Conservation (phyloP, 2,113 vertebrate genomes). For the Hymenochirus boettgeri region DNA sequence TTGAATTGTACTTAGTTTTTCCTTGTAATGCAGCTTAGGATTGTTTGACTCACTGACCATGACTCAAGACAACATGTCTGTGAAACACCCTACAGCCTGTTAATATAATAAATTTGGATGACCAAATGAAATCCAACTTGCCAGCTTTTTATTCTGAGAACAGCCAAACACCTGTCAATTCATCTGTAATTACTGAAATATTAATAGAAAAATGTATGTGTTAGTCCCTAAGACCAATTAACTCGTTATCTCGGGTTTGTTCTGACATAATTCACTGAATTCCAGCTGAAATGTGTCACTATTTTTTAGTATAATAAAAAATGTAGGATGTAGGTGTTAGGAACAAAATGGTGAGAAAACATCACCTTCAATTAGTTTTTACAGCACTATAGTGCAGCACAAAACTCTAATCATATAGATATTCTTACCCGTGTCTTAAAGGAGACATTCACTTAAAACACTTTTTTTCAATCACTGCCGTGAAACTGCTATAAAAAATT, state of each 20-base stretch:
- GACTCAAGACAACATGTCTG: slow-evolving; percentile 3
- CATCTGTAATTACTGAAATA: background rate
- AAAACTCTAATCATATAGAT: too few species aligned
- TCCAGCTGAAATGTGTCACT: background rate
- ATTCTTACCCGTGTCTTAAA: too few species aligned
- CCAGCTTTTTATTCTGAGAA: background rate
- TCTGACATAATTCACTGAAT: background rate
- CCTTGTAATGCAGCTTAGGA: background rate
- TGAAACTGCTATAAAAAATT: too few species aligned
- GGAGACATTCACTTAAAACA: too few species aligned
- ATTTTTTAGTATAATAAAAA: too few species aligned
- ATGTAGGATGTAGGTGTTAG: too few species aligned
- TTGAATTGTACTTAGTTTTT: background rate
- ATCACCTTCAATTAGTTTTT: too few species aligned
- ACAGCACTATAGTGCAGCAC: too few species aligned
- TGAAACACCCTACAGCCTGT: background rate
- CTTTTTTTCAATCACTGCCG: too few species aligned
- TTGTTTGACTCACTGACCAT: background rate
- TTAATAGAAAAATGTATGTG: background rate
- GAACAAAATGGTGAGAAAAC: too few species aligned
- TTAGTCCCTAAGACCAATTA: too few species aligned
- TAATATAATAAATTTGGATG: background rate
- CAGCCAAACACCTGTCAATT: background rate
- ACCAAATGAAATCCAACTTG: background rate
- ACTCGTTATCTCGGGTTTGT: too few species aligned